These are phyloP conservation scores for Shinisaurus crocodilurus DNA, from an alignment of 2,113 vertebrate species.

Conservation along the genomic window DNA sequence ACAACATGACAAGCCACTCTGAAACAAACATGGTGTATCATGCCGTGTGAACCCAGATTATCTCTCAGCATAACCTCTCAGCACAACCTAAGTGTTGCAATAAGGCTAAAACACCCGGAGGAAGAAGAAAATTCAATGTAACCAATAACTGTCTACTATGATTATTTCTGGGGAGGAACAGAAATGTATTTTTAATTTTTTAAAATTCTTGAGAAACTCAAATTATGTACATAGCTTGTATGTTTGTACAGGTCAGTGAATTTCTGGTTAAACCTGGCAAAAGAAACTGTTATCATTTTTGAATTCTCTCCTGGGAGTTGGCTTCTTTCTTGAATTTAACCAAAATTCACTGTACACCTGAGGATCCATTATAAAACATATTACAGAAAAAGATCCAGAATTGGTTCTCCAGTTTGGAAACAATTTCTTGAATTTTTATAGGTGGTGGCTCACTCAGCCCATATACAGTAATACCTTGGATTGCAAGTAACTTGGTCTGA, in stretches of 20 bases:
- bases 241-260: not conserved
- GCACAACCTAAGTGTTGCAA: not conserved
- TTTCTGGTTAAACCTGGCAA: not conserved
- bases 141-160: not conserved
- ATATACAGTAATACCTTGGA: too few species aligned
- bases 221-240: not conserved
- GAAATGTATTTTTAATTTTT: not conserved
- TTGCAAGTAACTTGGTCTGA: too few species aligned
- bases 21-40: too few species aligned
- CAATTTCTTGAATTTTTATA: not conserved
- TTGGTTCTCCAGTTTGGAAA: not conserved
- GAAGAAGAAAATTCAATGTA: not conserved
- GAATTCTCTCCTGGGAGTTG: not conserved
- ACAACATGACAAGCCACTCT: too few species aligned
- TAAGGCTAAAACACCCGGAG: not conserved
- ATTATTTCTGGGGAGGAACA: not conserved
- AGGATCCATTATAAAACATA: not conserved
- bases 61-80: not conserved
- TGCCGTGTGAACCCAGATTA: too few species aligned
- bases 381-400: not conserved
- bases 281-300: not conserved
- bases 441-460: not conserved
- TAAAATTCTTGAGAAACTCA: not conserved
- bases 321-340: not conserved
- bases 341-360: not conserved